Evolutionary conservation across 2,113 vertebrate species (phyloP).

Genomic region (Rousettus leschenaultii): DNA sequence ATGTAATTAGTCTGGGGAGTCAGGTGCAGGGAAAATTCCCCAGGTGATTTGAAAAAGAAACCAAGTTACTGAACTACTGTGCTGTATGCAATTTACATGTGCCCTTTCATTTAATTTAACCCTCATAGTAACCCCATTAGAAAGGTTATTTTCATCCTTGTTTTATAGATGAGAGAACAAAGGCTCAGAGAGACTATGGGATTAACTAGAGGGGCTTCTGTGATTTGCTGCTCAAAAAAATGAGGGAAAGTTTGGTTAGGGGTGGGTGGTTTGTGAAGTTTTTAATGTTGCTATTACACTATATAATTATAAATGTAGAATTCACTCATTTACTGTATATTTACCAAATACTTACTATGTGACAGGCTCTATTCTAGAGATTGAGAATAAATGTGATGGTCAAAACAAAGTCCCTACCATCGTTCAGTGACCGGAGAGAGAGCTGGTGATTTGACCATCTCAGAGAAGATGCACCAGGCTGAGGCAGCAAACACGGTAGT

Average conservation of each 20-base stretch:
- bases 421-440: background rate
- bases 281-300: background rate
- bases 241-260: background rate
- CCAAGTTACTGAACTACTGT: background rate
- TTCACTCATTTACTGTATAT: background rate
- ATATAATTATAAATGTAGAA: background rate
- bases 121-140: background rate
- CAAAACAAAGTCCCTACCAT: background rate
- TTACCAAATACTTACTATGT: background rate
- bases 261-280: background rate
- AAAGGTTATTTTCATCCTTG: background rate
- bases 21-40: background rate
- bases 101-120: background rate
- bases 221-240: background rate
- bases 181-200: background rate
- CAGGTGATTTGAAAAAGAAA: background rate
- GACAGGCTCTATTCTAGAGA: background rate
- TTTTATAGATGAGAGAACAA: background rate
- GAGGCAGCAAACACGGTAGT: background rate
- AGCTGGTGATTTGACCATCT: background rate
- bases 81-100: background rate
- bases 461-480: background rate
- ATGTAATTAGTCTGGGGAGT: background rate
- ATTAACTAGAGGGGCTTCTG: background rate
- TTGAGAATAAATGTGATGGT: background rate